Evolutionary conservation across 1,140 invertebrate genomes (phyloP), one percentile per base, ranked within the genome.

Genomic region (Drosophila funebris): DNA sequence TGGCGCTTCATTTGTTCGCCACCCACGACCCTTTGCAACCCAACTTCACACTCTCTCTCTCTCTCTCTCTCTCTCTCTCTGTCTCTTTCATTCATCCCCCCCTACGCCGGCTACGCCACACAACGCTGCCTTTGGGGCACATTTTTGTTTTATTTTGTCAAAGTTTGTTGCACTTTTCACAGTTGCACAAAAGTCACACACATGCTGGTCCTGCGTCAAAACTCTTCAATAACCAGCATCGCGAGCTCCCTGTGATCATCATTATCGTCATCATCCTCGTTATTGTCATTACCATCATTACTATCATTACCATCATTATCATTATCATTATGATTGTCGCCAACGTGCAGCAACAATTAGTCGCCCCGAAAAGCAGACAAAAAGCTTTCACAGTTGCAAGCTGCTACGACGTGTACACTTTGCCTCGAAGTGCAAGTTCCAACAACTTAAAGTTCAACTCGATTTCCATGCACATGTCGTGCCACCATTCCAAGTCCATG

Each of bases 101-200:
- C 24, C 24, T 29, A n/a, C n/a, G 22, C n/a, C 46, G 31, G 16
- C n/a, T 46, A 4, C n/a, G 13, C n/a, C n/a, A n/a, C n/a, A n/a
- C n/a, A n/a, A n/a, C n/a, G 24, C 53, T 50, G 57, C 61, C 66
- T 61, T 60, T 54, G 63, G 53, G 72, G 71, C 46, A 75, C 62
- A 72, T 72, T 83, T 78, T 78, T 57, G 66, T 58, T 74, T 60
- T 74, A 77, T 74, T 82, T 76, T 74, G 61, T 81, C 62, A 88
- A 88, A 87, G 83, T 87, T 87, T 88, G 83, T 87, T 88, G 82
- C 82, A 82, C 82, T 87, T 82, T 82, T 87, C 62, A 67, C 73
- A 66, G 69, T 76, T 69, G 58, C 52, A 33, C 41, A 44, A 61
- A 54, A 71, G 60, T 57, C 52, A 37, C 22, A 69, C 14, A 24